These are phyloP conservation scores for Tangara arthus DNA, from an alignment of 2,797 vertebrate species.

Conservation along the genomic window DNA sequence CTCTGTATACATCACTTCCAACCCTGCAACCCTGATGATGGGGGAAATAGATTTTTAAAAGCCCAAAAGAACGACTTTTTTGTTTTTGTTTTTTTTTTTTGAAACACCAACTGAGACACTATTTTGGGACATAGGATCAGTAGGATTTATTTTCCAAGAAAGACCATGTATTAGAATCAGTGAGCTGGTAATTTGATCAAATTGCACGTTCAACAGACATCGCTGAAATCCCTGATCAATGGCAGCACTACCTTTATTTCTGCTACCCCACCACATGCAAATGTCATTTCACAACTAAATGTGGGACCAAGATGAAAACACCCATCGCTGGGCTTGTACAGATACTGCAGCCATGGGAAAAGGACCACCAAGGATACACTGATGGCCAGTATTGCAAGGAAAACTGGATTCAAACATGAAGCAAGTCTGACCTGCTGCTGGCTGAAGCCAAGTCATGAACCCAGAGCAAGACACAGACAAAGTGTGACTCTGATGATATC, in stretches of 20 bases:
- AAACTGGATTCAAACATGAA: background rate
- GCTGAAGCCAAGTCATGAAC: background rate
- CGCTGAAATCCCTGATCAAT: background rate
- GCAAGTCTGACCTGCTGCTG: background rate
- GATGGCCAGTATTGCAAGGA: background rate
- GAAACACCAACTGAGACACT: background rate
- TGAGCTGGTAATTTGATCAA: background rate
- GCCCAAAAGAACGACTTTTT: background rate
- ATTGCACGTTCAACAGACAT: fast-evolving
- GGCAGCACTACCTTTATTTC: background rate
- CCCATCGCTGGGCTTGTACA: background rate
- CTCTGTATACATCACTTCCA: background rate
- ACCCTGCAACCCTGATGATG: background rate
- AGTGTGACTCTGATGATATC: background rate
- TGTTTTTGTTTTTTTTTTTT: background rate
- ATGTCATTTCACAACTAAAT: background rate
- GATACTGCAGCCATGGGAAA: background rate
- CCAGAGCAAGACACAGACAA: background rate
- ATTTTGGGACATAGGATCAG: background rate
- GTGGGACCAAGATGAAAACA: fast-evolving
- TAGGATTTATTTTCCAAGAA: background rate
- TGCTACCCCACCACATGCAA: background rate
- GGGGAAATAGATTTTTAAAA: background rate
- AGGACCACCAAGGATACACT: fast-evolving
- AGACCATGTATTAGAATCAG: background rate